phyloP scores from a whole-genome alignment of 2,888 invertebrate species.

The Tipula vernalis region DNA sequence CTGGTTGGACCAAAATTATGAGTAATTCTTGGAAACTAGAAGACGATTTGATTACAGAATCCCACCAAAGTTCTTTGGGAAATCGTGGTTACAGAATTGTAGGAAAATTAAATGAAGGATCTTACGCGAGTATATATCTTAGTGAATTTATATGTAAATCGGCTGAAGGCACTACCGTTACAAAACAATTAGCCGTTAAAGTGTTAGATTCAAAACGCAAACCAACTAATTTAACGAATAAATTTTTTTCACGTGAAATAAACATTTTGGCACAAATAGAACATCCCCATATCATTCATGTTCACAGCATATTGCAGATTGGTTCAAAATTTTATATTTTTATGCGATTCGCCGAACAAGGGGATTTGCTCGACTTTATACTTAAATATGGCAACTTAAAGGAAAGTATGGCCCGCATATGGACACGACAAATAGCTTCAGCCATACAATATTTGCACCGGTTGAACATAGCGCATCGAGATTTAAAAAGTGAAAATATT shows the following conservation, averaged over 20 bases:
- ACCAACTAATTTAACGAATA: constrained; percentile 62
- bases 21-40: too few relatives aligned
- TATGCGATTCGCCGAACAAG: constrained; percentile 65
- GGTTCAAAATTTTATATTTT: constrained; percentile 61
- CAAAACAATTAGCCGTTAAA: constrained; percentile 52
- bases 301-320: constrained; percentile 61
- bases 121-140: constrained; percentile 51
- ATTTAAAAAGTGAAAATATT: constrained; percentile 74
- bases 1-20: too few relatives aligned
- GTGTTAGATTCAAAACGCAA: constrained; percentile 58
- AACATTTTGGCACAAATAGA: constrained; percentile 60
- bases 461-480: constrained; percentile 63
- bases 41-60: too few relatives aligned
- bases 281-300: constrained; percentile 67
- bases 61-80: constrained; percentile 27
- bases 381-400: constrained; percentile 52
- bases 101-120: constrained; percentile 59
- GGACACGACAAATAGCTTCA: constrained; percentile 56
- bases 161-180: constrained; percentile 15
- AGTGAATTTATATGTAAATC: constrained; percentile 14
- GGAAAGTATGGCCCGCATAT: constrained; percentile 54
- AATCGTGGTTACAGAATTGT: constrained; percentile 50
- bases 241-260: constrained; percentile 72
- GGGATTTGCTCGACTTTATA: constrained; percentile 63
- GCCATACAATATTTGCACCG: constrained; percentile 59